A percentile compares a stretch with the other conserved stretches of the same genome.
Conservation (phyloP, 1,140 invertebrate genomes). For the Panagrolaimus sp. region DNA sequence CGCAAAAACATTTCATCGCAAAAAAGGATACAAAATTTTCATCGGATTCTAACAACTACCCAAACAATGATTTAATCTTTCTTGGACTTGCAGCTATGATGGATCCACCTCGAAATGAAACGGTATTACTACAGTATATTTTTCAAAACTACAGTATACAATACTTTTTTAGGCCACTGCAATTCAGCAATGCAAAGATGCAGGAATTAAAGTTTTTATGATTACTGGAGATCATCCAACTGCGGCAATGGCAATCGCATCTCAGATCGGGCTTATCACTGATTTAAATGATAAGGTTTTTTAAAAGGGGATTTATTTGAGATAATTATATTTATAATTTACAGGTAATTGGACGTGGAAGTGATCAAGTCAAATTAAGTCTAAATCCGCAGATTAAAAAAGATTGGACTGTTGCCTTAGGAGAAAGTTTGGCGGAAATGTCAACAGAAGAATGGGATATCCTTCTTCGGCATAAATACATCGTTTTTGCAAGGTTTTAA, state of each 20-base stretch:
- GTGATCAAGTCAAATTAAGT: background rate
- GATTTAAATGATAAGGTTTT: conserved; percentile 26
- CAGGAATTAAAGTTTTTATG: conserved; percentile 41
- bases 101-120: conserved; percentile 48
- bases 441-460: conserved; percentile 52
- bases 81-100: conserved; percentile 56
- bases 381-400: conserved; percentile 8
- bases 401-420: conserved; percentile 43
- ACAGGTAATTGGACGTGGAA: background rate
- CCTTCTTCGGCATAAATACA: conserved; percentile 61
- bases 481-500: conserved; percentile 61
- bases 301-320: conserved; percentile 33
- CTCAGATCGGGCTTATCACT: conserved; percentile 38
- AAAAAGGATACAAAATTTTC: conserved; percentile 36
- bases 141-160: no score
- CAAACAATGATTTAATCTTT: conserved; percentile 41
- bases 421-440: conserved; percentile 38
- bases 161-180: no score
- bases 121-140: no score
- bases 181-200: conserved; percentile 45
- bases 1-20: conserved; percentile 44
- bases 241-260: conserved; percentile 39
- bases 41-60: conserved; percentile 36
- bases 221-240: conserved; percentile 51
- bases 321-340: no score